Conservation (phyloP, 2,888 invertebrate genomes). For the Strigamia crassipes region DNA sequence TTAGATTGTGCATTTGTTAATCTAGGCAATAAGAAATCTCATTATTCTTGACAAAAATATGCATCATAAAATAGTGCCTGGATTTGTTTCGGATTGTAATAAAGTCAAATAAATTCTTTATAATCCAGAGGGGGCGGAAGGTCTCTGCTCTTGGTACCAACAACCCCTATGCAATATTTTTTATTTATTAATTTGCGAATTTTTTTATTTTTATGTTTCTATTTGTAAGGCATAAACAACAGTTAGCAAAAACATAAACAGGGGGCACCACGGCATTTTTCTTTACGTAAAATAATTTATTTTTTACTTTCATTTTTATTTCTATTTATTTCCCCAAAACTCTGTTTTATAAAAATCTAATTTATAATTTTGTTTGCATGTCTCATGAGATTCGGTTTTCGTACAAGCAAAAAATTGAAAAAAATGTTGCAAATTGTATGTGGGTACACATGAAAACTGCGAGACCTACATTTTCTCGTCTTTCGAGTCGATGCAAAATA, state of each 20-base stretch:
- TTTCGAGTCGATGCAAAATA: constrained; percentile 10
- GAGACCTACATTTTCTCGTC: constrained; percentile 10
- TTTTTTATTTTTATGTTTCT: background rate
- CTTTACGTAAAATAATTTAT: too few relatives aligned
- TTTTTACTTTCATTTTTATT: background rate
- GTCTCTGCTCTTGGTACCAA: background rate
- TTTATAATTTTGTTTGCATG: constrained; percentile 10
- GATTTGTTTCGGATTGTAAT: constrained; percentile 10
- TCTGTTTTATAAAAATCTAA: constrained; percentile 10
- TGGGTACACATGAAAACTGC: constrained; percentile 8
- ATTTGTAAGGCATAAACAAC: background rate
- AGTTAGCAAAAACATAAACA: background rate
- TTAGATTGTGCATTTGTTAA: background rate
- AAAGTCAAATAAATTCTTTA: background rate
- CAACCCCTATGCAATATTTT: background rate
- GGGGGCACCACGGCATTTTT: background rate
- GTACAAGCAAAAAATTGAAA: background rate
- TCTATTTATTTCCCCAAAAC: background rate
- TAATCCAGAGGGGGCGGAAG: background rate
- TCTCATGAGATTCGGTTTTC: constrained; percentile 2
- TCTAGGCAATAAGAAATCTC: background rate
- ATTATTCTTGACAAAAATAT: background rate
- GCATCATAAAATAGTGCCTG: background rate
- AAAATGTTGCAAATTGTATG: constrained; percentile 4
- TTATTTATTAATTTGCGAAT: background rate